Percentiles rank a stretch among this genome's conserved stretches.
phyloP scores from a whole-genome alignment of 2,888 invertebrate genomes.

The Macropis europaea region DNA sequence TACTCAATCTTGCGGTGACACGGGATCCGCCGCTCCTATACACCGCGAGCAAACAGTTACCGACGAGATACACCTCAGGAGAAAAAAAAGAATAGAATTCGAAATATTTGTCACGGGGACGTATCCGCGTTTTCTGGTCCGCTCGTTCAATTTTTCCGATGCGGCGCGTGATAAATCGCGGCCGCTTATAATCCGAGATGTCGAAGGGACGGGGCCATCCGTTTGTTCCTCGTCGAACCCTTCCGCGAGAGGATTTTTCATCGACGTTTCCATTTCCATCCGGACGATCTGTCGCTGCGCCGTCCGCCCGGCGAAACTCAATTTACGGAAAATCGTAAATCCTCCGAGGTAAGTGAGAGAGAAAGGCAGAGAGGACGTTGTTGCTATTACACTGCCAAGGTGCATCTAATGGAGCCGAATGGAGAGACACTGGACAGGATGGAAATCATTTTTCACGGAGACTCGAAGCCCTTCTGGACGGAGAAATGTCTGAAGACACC shows the following conservation, averaged over 20 bases:
- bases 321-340: constrained; percentile 57
- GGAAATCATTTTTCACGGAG: constrained; percentile 16
- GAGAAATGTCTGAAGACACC: too few species aligned
- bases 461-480: neutral
- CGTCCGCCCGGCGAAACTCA: constrained; percentile 43
- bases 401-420: constrained; percentile 27
- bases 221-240: constrained; percentile 12
- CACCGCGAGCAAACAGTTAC: too few species aligned
- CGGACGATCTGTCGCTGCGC: constrained; percentile 38
- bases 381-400: constrained; percentile 4
- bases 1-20: too few species aligned
- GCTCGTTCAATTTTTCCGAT: constrained; percentile 6
- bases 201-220: neutral
- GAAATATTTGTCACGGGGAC: constrained; percentile 1
- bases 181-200: constrained; percentile 20
- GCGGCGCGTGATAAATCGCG: constrained; percentile 10
- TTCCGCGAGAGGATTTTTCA: constrained; percentile 35
- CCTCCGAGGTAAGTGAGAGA: neutral
- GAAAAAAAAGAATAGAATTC: too few species aligned
- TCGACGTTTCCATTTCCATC: constrained; percentile 50
- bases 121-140: neutral
- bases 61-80: too few species aligned
- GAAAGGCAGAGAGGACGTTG: neutral
- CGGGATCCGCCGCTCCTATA: too few species aligned
- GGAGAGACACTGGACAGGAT: neutral